These are phyloP conservation scores for Ellobium chinense DNA, from an alignment of 2,888 invertebrate species.

Conservation along the genomic window DNA sequence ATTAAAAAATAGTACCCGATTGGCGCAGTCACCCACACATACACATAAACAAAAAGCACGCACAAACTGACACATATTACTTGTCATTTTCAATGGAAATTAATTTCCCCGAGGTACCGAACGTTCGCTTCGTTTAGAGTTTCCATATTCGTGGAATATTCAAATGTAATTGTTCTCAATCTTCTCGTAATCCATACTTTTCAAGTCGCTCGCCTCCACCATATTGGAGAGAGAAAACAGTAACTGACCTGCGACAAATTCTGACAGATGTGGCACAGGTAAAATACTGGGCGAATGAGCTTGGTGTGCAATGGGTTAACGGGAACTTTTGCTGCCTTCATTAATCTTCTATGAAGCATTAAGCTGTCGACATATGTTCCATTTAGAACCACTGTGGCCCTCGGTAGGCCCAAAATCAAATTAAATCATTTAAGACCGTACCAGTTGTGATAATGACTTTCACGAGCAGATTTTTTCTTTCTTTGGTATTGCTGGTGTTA, in stretches of 20 bases:
- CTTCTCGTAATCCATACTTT: background rate
- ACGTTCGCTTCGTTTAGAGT: no score
- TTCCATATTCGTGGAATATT: constrained; percentile 3
- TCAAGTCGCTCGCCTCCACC: background rate
- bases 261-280: constrained; percentile 26
- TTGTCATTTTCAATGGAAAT: no score
- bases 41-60: no score
- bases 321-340: background rate
- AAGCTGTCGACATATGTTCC: constrained; percentile 14
- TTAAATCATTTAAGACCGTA: background rate
- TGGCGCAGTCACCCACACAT: no score
- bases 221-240: background rate
- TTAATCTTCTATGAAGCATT: constrained; percentile 30
- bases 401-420: background rate
- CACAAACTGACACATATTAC: no score
- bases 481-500: no score
- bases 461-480: no score
- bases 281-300: background rate
- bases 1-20: no score
- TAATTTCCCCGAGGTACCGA: no score
- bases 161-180: background rate
- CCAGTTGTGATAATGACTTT: background rate
- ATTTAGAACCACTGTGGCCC: background rate
- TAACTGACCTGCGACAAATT: constrained; percentile 6
- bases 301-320: background rate